phyloP scores from a whole-genome alignment of 2,113 vertebrate species.

The Camarhynchus parvulus region DNA sequence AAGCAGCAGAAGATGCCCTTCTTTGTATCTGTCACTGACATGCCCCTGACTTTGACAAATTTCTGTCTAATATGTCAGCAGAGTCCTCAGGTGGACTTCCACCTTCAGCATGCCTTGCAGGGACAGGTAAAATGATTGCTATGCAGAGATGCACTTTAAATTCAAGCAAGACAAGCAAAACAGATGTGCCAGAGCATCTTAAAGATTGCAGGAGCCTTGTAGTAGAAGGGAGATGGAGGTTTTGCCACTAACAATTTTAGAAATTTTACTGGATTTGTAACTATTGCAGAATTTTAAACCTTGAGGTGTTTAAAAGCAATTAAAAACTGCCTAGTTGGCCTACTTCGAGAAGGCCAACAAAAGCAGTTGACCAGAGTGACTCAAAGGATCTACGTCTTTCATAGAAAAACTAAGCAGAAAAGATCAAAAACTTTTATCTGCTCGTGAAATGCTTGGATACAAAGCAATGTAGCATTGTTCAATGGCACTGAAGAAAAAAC shows the following conservation, averaged over 20 bases:
- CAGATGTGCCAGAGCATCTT: neutral
- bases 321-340: neutral
- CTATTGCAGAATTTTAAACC: neutral
- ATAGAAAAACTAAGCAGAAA: neutral
- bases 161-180: neutral
- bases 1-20: neutral
- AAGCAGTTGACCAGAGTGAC: neutral
- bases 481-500: neutral
- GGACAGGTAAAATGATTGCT: neutral
- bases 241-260: neutral
- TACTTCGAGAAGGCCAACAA: neutral
- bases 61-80: neutral
- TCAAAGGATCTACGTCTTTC: neutral
- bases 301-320: neutral
- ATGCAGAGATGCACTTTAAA: neutral
- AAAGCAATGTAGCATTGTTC: neutral
- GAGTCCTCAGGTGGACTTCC: neutral
- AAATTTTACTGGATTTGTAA: neutral
- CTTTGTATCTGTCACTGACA: neutral
- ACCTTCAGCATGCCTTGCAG: neutral
- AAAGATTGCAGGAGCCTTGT: neutral
- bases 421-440: neutral
- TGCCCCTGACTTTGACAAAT: neutral
- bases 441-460: rapidly evolving
- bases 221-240: neutral